Evolutionary conservation across 2,797 vertebrate species (phyloP).

Genomic region (Anisognathus igniventris): DNA sequence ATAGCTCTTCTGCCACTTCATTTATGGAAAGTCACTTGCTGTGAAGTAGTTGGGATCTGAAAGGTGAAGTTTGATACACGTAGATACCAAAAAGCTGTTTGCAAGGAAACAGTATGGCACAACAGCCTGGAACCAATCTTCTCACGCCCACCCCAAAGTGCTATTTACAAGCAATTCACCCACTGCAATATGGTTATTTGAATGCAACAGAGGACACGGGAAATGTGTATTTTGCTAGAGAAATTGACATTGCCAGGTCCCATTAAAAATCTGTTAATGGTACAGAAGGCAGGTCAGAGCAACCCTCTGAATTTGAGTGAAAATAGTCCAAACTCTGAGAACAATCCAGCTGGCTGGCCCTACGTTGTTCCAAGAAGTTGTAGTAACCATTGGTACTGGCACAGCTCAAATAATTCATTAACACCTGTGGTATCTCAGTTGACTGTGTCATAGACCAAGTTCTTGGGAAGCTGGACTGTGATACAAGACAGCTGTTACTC

Average conservation of each 20-base stretch:
- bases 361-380: not conserved
- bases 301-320: not conserved
- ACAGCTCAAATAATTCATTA: not conserved
- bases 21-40: constrained; percentile 12
- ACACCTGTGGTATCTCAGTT: not conserved
- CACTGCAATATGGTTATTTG: constrained; percentile 67
- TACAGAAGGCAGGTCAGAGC: not conserved
- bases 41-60: not conserved
- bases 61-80: constrained; percentile 12
- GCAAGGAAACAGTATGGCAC: constrained; percentile 46
- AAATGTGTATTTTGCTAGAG: constrained; percentile 25
- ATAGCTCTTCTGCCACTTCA: not conserved
- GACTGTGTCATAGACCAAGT: not conserved
- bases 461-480: not conserved
- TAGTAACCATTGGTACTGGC: not conserved
- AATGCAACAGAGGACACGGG: constrained; percentile 28
- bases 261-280: constrained; percentile 12
- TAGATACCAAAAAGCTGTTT: constrained; percentile 52
- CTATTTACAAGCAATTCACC: constrained; percentile 72
- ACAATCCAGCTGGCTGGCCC: not conserved
- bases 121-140: constrained; percentile 50
- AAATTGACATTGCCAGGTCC: not conserved
- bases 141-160: constrained; percentile 42
- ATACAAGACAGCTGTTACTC: not conserved
- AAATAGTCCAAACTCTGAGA: not conserved